Evolutionary conservation across 2,888 invertebrate species (phyloP).

Genomic region (Harpalus rubripes): DNA sequence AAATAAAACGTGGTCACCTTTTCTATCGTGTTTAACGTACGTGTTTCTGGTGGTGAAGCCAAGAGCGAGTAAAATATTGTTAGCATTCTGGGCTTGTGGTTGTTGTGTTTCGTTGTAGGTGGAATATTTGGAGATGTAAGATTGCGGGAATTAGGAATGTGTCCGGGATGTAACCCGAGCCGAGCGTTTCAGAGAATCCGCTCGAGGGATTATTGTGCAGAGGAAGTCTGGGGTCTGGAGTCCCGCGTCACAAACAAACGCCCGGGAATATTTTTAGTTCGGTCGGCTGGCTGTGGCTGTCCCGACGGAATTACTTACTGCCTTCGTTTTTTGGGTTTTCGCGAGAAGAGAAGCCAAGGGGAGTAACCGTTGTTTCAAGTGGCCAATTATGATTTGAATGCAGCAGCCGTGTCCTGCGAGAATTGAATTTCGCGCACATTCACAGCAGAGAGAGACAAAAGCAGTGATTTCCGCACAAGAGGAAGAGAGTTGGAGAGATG

Average conservation of each 20-base stretch:
- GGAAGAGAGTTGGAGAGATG: constrained; percentile 57
- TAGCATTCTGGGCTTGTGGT: too few species aligned
- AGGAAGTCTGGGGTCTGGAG: constrained; percentile 49
- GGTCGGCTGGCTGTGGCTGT: neutral
- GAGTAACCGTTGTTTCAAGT: constrained; percentile 73
- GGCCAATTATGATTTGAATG: constrained; percentile 77
- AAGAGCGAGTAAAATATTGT: too few species aligned
- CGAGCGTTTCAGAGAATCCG: constrained; percentile 53
- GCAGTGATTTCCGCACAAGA: constrained; percentile 67
- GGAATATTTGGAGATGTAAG: constrained; percentile 31
- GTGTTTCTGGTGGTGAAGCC: too few species aligned
- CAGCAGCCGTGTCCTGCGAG: constrained; percentile 62
- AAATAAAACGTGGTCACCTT: too few species aligned
- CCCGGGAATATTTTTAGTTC: constrained; percentile 61
- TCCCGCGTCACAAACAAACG: constrained; percentile 45
- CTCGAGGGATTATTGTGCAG: constrained; percentile 56
- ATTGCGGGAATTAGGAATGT: constrained; percentile 45
- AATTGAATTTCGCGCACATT: constrained; percentile 59
- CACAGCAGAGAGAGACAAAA: constrained; percentile 27
- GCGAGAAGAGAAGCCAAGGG: constrained; percentile 55
- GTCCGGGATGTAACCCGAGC: constrained; percentile 58
- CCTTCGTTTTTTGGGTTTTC: constrained; percentile 45
- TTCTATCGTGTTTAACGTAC: too few species aligned
- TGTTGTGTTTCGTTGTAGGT: neutral
- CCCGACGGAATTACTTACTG: constrained; percentile 53